Base-by-base conservation (phyloP, 1,140 invertebrate genomes). In the Ceratina australensis region DNA sequence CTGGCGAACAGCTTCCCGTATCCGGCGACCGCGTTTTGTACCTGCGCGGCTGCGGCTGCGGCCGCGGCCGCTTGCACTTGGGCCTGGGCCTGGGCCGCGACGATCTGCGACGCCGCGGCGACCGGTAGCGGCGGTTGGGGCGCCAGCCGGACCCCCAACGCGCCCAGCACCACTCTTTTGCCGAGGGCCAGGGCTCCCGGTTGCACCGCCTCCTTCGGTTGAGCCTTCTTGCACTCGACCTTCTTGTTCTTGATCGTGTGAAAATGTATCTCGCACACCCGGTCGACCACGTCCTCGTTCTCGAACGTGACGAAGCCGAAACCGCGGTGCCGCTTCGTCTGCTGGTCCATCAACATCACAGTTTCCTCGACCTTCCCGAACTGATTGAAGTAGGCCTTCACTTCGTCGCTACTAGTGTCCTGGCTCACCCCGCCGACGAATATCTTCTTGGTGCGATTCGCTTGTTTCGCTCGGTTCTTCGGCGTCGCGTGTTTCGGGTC, bases 171-270 rank as follows among this genome's bases (percentile, higher is more conserved):
- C 64, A 96, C 93, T 74, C 96, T 93, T 87, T 96, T 96, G 66
- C 95, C 95, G 5, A 96, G 91, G 16, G 96, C 91, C 81, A 95
- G 93, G n/a, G 94, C 95, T 13, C 94, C 94, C 24, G 94, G 94
- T 73, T 96, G 96, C 0, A 97, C 97, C 0, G 96, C 96, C 87
- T 98, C 97, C 90, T 98, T 98, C 3, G 97, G 97, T 92, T 98
- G 97, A 12, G 97, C 97, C 91, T 97, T 97, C 91, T 98, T 98
- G 91, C 97, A 98, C 89, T 98, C 97, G 47, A 97, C 97, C 91
- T 97, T 97, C 91, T 98, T 98, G 90, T 97, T 97, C 92, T 98
- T 98, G 80, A 98, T 97, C 22, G 96, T 98, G 91, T 98, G 96
- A 89, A 97, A 98, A 91, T 98, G 97, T 59, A 98, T 98, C 88